A percentile compares a stretch with the other conserved stretches of the same genome.
Evolutionary conservation across 2,113 vertebrate genomes (phyloP).

Genomic region (Malurus cyaneus): DNA sequence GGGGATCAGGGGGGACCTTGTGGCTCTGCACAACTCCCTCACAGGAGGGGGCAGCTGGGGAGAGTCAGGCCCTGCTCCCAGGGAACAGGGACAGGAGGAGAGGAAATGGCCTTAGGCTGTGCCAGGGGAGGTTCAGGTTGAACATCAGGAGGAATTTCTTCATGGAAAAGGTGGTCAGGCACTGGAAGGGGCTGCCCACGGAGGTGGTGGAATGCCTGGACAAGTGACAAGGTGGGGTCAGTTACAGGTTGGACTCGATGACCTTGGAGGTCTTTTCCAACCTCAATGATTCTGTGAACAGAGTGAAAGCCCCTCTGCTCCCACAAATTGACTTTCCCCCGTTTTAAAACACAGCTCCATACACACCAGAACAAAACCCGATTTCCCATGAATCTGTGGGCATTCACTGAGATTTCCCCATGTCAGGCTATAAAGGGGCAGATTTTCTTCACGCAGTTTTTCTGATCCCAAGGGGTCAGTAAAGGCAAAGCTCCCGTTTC

Average conservation of each 20-base stretch:
- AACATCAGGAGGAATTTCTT: neutral
- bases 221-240: neutral
- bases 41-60: rapidly evolving
- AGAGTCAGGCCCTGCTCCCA: rapidly evolving
- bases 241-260: neutral
- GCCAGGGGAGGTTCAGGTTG: neutral
- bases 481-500: neutral
- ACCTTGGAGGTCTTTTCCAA: neutral
- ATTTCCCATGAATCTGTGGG: neutral
- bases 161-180: neutral
- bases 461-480: neutral
- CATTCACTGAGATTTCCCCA: neutral
- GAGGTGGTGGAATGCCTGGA: neutral
- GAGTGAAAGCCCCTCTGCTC: neutral
- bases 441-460: neutral
- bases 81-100: neutral
- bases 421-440: neutral
- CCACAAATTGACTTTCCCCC: neutral
- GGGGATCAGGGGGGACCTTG: neutral
- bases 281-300: neutral
- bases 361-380: neutral
- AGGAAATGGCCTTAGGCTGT: rapidly evolving
- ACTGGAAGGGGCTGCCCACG: neutral
- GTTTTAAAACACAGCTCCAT: neutral
- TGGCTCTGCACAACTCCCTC: neutral